Percentiles rank a stretch among this genome's conserved stretches.
Evolutionary conservation across 2,797 vertebrate genomes (phyloP).

Genomic region (Rhincodon typus): DNA sequence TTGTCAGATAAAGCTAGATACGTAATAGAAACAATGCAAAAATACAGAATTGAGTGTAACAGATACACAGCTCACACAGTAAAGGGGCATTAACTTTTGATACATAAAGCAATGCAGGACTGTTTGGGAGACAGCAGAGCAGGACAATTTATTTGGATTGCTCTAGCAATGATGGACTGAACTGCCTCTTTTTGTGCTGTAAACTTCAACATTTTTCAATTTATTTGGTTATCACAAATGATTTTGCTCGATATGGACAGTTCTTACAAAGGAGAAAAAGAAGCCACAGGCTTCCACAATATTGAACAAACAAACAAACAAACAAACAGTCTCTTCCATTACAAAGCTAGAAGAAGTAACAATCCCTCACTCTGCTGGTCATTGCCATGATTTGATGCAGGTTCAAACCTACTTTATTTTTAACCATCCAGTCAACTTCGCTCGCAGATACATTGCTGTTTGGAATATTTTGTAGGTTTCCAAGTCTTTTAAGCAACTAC

Average conservation of each 20-base stretch:
- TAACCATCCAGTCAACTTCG: background rate
- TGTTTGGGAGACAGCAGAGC: conserved; percentile 39
- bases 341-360: background rate
- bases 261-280: too few relatives aligned
- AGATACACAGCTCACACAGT: background rate
- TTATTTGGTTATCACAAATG: background rate
- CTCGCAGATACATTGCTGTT: background rate
- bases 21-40: background rate
- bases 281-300: too few relatives aligned
- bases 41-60: background rate
- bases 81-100: background rate
- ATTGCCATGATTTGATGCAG: background rate
- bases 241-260: background rate
- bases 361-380: background rate
- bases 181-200: background rate
- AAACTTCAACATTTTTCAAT: background rate
- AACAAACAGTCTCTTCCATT: background rate
- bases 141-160: background rate
- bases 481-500: background rate
- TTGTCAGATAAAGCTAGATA: background rate
- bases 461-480: background rate
- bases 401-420: background rate
- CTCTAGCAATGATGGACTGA: background rate
- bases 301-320: background rate
- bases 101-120: background rate